Evolutionary conservation across 2,797 vertebrate genomes (phyloP), one percentile per base, ranked within the genome.

Genomic region (Enteromius afrohamiltoni): DNA sequence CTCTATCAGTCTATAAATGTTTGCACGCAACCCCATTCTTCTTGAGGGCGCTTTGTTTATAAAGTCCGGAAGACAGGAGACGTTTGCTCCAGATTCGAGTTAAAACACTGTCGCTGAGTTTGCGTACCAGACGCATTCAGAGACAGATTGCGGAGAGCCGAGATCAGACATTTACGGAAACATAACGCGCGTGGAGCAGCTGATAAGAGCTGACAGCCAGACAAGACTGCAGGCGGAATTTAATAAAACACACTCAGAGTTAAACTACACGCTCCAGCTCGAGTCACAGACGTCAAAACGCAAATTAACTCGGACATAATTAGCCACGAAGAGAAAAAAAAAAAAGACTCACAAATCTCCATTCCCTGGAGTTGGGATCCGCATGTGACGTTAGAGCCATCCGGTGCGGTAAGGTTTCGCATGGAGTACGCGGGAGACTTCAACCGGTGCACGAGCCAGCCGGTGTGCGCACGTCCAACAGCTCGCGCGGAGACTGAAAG

Each of bases 301-400:
- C 5, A 55, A 79, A 58, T 80, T 82, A 77, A 85, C 80, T 69
- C 19, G 6, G 47, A 53, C 23, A 78, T 60, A 55, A 82, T 75
- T 74, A 82, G 40, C 14, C 26, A 64, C 23, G 45, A 69, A 84
- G 10, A 26, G 3, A 79, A 87, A 3, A 60, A 76, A 64, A 85
- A 47, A 14, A 74, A 74, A 86, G 79, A 86, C 95, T 95, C 88
- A 95, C 95, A 95, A 92, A 95, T 94, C 91, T 95, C 94, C 95
- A 95, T 95, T 91, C 93, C 94, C 93, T 94, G 94, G 92, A 94
- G 92, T 85, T 94, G 94, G 92, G 94, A 93, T 90, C 93, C 94
- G 93, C 94, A 95, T 93, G 94, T 95, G 95, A 95, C 94, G 95
- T 95, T 94, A 93, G 95, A 94, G 89, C 88, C 89, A 89, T 91